Base-by-base conservation (phyloP, 2,888 invertebrate species). In the Aromia moschata region DNA sequence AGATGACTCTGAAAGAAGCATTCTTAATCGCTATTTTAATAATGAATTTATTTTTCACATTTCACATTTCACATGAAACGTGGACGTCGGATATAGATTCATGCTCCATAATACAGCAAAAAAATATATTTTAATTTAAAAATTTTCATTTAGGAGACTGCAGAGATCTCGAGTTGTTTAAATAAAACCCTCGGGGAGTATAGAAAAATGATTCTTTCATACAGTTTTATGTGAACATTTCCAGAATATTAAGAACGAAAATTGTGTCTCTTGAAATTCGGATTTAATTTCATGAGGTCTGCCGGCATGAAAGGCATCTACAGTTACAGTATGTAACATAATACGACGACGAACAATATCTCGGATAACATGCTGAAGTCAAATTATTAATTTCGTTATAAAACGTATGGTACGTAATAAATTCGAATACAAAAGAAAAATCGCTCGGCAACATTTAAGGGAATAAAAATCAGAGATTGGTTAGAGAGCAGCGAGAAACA, bases 401-500 rank as follows among this genome's bases (percentile, higher is more conserved):
- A 37, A 49, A 37, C 9, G 11, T 4, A 20, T 37, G 38, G 17
- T 49, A 30, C 15, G 31, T 38, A 38, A 49, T 49, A 37, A 49
- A 31, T 41, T 52, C n/a, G 11, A 41, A 52, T 52, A 41, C 40
- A 3, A n/a, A 30, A 12, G 16, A 17, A 30, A 31, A 40, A 25
- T 52, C 15, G 33, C 14, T 10, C 36, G 31, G 14, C n/a, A 25
- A 18, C 15, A 31, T 31, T n/a, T n/a, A n/a, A n/a, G n/a, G 30
- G 33, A 25, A 41, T 41, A 41, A 53, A 45, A 51, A 57, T 56
- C 40, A 14, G 31, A 52, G 41, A 54, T 44, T 52, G 46, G 53
- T 53, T 60, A 40, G 46, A 52, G 44, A 53, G 38, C 52, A 61
- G 46, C 49, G 37, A 57, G 55, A 49, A 56, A 51, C 55, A 46